phyloP scores from a whole-genome alignment of 2,888 invertebrate genomes.

The Drosophila rubida region DNA sequence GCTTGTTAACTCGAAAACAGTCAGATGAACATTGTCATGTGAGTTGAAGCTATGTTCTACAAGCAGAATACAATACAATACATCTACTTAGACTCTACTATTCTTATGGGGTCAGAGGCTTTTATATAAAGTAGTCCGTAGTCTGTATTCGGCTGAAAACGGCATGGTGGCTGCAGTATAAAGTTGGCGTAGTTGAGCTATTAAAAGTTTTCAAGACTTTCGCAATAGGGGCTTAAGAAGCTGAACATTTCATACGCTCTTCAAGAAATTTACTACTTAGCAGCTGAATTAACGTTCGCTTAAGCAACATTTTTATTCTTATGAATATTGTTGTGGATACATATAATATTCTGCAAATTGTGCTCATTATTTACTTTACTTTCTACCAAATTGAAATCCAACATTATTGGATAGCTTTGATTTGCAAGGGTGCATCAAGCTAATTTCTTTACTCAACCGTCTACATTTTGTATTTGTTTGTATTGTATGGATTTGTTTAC shows the following conservation, averaged over 20 bases:
- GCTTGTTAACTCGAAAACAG: conserved; percentile 5
- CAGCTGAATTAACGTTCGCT: neutral
- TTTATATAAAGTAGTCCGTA: neutral
- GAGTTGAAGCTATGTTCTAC: conserved; percentile 10
- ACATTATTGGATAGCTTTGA: too few species aligned
- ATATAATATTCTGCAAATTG: too few species aligned
- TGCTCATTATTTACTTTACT: too few species aligned
- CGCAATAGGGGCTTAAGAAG: conserved; percentile 10
- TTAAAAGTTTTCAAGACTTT: conserved; percentile 7
- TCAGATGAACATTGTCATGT: conserved; percentile 5
- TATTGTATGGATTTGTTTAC: neutral
- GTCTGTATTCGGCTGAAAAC: too few species aligned
- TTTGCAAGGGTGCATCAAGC: neutral
- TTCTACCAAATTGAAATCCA: too few species aligned
- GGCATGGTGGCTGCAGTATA: neutral
- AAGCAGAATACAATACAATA: neutral
- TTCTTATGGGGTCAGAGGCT: neutral
- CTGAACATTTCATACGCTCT: neutral
- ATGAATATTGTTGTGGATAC: too few species aligned
- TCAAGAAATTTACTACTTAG: neutral
- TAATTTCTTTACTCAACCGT: neutral
- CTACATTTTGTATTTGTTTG: neutral
- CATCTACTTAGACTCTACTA: neutral
- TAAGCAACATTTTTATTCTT: too few species aligned
- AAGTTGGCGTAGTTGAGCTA: neutral